Percentiles rank a stretch among this genome's conserved stretches.
These are phyloP conservation scores for Strigamia transsilvanica DNA, from an alignment of 2,888 invertebrate species.

Conservation along the genomic window DNA sequence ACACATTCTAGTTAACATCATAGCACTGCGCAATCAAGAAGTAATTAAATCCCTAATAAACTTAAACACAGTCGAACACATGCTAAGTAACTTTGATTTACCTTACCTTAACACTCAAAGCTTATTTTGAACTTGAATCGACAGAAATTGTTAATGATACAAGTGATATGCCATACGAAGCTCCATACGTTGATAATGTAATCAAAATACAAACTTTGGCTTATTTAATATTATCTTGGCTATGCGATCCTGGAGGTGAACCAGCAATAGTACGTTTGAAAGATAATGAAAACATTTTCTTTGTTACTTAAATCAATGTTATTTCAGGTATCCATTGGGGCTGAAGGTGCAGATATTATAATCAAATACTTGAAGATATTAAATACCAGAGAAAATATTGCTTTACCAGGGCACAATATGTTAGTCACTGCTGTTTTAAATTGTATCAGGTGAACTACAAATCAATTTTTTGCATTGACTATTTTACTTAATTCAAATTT, in stretches of 20 bases:
- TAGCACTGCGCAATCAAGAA: not conserved
- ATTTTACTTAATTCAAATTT: not conserved
- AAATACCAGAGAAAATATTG: not conserved
- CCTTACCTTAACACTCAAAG: not conserved
- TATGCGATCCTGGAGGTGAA: slow-evolving; percentile 20
- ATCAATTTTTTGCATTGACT: not conserved
- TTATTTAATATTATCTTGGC: not conserved
- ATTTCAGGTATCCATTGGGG: not conserved
- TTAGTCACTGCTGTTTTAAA: not conserved
- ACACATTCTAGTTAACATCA: not conserved
- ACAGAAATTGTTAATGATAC: slow-evolving; percentile 28
- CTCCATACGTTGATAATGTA: not conserved
- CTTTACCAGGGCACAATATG: slow-evolving; percentile 35
- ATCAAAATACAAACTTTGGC: not conserved
- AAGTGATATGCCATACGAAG: not conserved
- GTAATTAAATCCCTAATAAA: not conserved
- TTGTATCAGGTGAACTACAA: not conserved
- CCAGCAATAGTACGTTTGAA: not conserved
- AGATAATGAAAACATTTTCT: not conserved
- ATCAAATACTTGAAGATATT: not conserved
- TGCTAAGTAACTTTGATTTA: not conserved
- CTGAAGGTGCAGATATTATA: not conserved
- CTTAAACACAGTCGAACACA: not conserved
- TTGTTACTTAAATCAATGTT: not conserved
- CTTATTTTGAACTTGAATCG: not conserved